Base-by-base conservation (phyloP, 1,140 invertebrate genomes). In the Elysia chlorotica region DNA sequence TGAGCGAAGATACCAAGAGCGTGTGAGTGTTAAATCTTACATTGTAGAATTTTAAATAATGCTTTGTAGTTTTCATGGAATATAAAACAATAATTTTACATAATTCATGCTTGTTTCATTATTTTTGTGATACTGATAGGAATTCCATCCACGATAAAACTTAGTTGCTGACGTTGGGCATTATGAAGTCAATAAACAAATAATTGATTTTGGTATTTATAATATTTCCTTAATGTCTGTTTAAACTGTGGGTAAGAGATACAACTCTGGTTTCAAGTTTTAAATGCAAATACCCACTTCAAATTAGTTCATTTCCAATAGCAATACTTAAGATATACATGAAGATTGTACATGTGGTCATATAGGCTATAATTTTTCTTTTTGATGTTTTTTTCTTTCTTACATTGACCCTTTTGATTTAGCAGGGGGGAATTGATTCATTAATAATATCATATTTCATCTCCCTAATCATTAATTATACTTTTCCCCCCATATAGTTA, bases 1-100 rank as follows among this genome's bases (percentile, higher is more conserved):
- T 82, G 86, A 88, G 66, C 66, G 87, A 28, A 70, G 86, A 56
- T 87, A 87, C 68, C 83, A 88, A 72, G 85, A 88, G 73, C 80
- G 84, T 73, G 87, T 88, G 74, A 77, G 76, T 56, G 10, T 36
- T 6, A 41, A 2, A 19, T 33, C 35, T 2, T 53, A 31, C 1
- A 53, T 56, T 19, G 14, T 19, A 31, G 17, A 25, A 4, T 59
- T 37, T 59, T 3, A 2, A 2, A 21, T 25, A 48, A 14, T 17
- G 3, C 1, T 23, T n/a, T 36, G n/a, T 23, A 28, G 6, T 0
- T 14, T 10, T 21, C 6, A 21, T 17, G 21, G 30, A 14, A 38
- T 19, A 21, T 48, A 0, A 5, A 0, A 68, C 19, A 14, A 2
- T 1, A 19, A 53, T 28, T n/a, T 28, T 54, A 23, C n/a, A 14